Base-by-base conservation (phyloP, 2,113 vertebrate genomes). In the Rhinichthys klamathensis region DNA sequence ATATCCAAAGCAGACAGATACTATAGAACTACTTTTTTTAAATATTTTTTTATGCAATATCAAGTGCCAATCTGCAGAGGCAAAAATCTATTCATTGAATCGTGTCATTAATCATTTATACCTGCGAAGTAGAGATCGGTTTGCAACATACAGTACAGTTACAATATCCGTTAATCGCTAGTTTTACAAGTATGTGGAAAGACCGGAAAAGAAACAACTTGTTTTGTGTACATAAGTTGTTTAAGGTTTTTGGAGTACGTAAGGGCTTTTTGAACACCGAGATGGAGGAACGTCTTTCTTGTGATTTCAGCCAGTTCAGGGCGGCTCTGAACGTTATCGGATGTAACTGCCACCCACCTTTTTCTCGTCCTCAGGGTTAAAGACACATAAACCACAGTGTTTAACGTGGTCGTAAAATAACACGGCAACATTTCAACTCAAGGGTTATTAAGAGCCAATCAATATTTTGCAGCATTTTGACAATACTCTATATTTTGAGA, bases 241-340 rank as follows among this genome's bases (percentile, higher is more conserved):
- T 77, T n/a, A 54, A 21, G 15, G 18, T 51, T 56, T 78, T 58
- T 58, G 9, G 18, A 13, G 51, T n/a, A 13, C 0, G 49, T 54
- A 54, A 30, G 15, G 15, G n/a, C 3, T 54, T 76, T 21, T 23
- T 38, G 23, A 35, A 30, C 21, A 13, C 32, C 13, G 9, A 54
- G 4, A 32, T 77, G 27, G 49, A 76, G 27, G 74, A 76, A 54
- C 46, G 16, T 76, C 74, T 76, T 32, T 76, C 74, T 76, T 32
- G 49, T 77, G 46, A 58, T 58, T 54, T 77, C 51, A 77, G 75
- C 18, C 51, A 77, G 75, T 23, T n/a, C 49, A 23, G 75, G 75
- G 75, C 5, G 75, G 51, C 46, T 77, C 75, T 58, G 5, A 35
- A 6, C 11, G 11, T 77, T 77, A 56, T 77, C 75, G 56, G 51